phyloP scores from a whole-genome alignment of 2,113 vertebrate genomes.

The Malurus alboscapulatus region DNA sequence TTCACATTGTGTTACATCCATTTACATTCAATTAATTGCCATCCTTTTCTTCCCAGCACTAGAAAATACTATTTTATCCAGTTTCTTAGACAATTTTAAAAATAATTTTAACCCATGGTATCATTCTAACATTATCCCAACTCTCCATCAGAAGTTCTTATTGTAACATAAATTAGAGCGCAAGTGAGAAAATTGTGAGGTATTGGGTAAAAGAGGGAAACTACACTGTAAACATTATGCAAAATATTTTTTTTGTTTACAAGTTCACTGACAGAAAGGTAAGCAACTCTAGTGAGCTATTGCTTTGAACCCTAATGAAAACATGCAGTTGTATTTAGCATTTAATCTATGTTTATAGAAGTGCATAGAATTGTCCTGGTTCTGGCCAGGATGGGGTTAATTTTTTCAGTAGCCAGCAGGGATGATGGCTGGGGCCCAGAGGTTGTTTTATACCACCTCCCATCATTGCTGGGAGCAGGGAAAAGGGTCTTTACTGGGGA shows the following conservation, averaged over 20 bases:
- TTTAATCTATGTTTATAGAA: neutral
- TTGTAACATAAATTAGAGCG: neutral
- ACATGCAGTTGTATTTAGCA: neutral
- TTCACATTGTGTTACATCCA: neutral
- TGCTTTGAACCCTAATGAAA: neutral
- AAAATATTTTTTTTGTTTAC: neutral
- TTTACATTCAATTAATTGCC: neutral
- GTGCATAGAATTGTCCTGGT: neutral
- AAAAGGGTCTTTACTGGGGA: neutral
- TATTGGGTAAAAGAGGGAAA: neutral
- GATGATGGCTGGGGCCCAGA: too few species aligned
- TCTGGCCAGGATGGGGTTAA: neutral
- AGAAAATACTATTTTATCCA: neutral
- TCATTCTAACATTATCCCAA: neutral
- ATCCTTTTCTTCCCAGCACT: neutral
- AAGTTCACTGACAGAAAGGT: neutral
- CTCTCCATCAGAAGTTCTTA: neutral
- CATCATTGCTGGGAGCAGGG: neutral
- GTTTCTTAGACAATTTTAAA: neutral
- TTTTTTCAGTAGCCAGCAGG: neutral
- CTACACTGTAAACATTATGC: neutral
- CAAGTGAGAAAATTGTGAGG: neutral
- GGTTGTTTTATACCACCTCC: neutral
- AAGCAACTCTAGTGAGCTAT: neutral
- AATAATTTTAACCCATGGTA: neutral